Conservation (phyloP, 2,113 vertebrate genomes). For the Channa maculata region DNA sequence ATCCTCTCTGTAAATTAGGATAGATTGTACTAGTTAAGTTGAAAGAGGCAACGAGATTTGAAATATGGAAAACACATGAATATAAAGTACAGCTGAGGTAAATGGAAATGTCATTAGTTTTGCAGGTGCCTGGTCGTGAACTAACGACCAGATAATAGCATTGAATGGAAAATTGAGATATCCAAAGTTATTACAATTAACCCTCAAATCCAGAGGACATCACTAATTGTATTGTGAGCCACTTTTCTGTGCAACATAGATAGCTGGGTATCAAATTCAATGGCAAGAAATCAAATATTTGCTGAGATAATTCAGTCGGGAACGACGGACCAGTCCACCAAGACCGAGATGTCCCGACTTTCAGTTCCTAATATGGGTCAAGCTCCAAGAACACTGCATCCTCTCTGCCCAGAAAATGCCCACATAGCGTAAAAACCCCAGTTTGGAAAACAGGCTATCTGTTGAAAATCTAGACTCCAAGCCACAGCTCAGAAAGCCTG, state of each 20-base stretch:
- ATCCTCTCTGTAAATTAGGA: constrained; percentile 1
- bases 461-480: neutral
- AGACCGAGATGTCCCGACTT: neutral
- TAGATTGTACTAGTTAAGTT: neutral
- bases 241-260: too few relatives aligned
- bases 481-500: neutral
- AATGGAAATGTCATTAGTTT: neutral
- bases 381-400: neutral
- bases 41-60: neutral
- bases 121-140: neutral
- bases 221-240: too few relatives aligned
- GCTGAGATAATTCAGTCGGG: too few relatives aligned
- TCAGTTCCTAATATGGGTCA: neutral
- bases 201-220: neutral
- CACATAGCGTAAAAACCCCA: neutral
- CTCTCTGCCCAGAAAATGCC: neutral
- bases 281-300: too few relatives aligned
- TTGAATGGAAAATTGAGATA: neutral
- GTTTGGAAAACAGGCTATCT: neutral
- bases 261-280: too few relatives aligned
- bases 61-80: neutral
- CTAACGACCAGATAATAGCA: neutral
- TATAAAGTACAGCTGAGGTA: neutral
- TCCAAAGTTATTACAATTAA: neutral
- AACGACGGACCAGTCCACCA: neutral